Conservation (phyloP, 2,888 invertebrate genomes). For the Plusia festucae region DNA sequence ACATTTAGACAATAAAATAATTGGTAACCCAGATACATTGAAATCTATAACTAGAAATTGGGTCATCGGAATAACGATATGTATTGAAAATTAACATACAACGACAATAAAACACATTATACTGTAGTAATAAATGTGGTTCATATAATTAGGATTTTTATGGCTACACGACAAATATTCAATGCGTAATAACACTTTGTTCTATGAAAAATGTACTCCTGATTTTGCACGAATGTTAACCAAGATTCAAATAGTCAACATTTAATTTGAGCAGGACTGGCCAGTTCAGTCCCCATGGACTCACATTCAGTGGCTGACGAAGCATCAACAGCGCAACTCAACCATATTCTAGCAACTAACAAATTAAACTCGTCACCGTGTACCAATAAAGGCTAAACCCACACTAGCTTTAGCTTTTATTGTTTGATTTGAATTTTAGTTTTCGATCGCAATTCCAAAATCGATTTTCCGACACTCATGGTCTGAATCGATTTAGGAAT, state of each 20-base stretch:
- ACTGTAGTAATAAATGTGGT: background rate
- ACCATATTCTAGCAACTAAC: background rate
- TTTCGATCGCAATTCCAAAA: too few species aligned
- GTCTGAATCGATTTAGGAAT: too few species aligned
- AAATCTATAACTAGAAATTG: background rate
- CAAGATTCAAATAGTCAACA: background rate
- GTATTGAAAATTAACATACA: slow-evolving; percentile 2
- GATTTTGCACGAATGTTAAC: too few species aligned
- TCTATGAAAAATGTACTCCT: too few species aligned
- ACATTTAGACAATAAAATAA: background rate
- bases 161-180: background rate
- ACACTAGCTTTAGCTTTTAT: background rate
- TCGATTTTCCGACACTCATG: background rate
- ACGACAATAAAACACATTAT: slow-evolving; percentile 4
- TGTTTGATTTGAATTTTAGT: too few species aligned
- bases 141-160: background rate
- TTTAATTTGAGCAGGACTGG: background rate
- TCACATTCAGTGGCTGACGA: background rate
- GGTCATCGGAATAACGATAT: background rate
- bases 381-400: background rate
- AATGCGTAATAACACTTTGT: background rate
- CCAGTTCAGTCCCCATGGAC: background rate
- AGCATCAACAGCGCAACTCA: background rate
- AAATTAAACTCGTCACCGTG: background rate
- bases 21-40: slow-evolving; percentile 4